Base-by-base conservation (phyloP, 2,113 vertebrate species). In the Dasyornis broadbenti region DNA sequence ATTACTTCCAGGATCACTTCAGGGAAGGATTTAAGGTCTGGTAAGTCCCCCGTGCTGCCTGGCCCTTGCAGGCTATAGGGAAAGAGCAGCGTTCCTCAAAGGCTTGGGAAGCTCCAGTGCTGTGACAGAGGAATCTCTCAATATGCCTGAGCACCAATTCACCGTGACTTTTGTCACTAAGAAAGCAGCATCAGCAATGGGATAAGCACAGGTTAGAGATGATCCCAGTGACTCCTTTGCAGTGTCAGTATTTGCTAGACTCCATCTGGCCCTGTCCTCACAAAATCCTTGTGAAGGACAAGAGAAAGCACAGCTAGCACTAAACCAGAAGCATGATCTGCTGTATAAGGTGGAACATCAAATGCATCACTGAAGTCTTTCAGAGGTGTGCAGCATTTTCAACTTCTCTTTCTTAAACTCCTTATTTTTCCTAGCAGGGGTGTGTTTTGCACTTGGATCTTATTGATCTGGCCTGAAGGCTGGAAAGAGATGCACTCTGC, bases 401-500 rank as follows among this genome's bases (percentile, higher is more conserved):
- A 31, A 11, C 27, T 82, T 70, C n/a, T 76, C 24, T 77, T 53
- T 77, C 60, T 82, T 90, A 59, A 60, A 31, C 39, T 81, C 44
- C 56, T 78, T 60, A 15, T 63, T 40, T 71, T 45, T 69, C n/a
- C 6, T 45, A 50, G 35, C 30, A 39, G 33, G 18, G 1, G 2
- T 17, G 6, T 17, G 11, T 54, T 71, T 65, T 90, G 39, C 16
- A 11, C 24, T 73, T 86, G 71, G 26, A 53, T 86, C 1, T 7
- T 65, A 52, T 5, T 49, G 75, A 53, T 86, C 59, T 28, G 33
- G 10, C 30, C 57, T 76, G 57, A 79, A 89, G 45, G 39, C 50
- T 71, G 63, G 59, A n/a, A 57, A 82, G 56, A 45, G 33, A 60
- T 0, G 0, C 7, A 3, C 23, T 49, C 42, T 42, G 23, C 19